Percentiles rank a stretch among this genome's conserved stretches.
Conservation (phyloP, 2,797 vertebrate species). For the Gymnodraco acuticeps region DNA sequence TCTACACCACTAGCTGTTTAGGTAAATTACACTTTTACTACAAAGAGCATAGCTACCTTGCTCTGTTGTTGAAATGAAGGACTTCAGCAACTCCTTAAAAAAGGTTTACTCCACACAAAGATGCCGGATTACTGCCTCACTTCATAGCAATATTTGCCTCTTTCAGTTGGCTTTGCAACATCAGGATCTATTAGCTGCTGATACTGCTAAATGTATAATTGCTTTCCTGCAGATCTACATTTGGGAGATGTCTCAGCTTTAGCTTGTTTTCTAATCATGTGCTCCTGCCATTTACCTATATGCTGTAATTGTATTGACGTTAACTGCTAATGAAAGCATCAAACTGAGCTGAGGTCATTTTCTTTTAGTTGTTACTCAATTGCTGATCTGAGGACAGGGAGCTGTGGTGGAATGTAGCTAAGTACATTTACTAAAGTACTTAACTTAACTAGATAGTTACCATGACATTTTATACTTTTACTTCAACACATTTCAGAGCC, state of each 20-base stretch:
- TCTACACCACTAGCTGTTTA: constrained; percentile 17
- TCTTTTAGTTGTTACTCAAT: constrained; percentile 20
- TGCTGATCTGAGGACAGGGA: background rate
- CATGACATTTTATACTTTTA: background rate
- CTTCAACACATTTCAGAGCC: background rate
- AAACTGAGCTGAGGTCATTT: constrained; percentile 6
- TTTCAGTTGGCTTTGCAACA: background rate
- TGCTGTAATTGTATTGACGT: constrained; percentile 9
- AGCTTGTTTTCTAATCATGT: constrained; percentile 6
- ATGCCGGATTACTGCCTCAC: background rate
- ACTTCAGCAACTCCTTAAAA: background rate
- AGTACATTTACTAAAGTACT: background rate
- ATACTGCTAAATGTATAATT: background rate
- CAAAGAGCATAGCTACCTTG: background rate
- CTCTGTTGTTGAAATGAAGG: background rate
- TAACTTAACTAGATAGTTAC: too few relatives aligned
- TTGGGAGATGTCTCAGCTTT: constrained; percentile 9
- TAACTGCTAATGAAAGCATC: constrained; percentile 15
- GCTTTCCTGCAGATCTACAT: background rate
- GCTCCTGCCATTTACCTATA: constrained; percentile 5
- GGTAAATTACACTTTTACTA: background rate
- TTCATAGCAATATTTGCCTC: background rate
- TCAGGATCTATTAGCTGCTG: background rate
- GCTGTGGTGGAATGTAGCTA: background rate
- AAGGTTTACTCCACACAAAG: background rate